These are phyloP conservation scores for Pseudomyrmex cubaensis DNA, from an alignment of 1,140 invertebrate species.

Conservation along the genomic window DNA sequence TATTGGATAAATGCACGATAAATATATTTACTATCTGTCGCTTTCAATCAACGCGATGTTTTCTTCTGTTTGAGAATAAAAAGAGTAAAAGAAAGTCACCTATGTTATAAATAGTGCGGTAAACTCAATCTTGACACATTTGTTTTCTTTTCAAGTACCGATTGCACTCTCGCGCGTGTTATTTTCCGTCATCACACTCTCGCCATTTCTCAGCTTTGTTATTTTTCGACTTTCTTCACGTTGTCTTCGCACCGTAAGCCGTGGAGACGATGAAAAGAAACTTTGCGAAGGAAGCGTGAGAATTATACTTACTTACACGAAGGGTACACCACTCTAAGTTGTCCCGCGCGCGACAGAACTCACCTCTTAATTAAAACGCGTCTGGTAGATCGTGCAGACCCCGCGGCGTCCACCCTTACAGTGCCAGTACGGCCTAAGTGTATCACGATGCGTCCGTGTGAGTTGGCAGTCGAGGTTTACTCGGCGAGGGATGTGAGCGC, in stretches of 20 bases:
- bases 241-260: not conserved
- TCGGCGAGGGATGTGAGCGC: conserved; percentile 65
- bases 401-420: conserved; percentile 79
- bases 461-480: conserved; percentile 51
- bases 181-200: not conserved
- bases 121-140: conserved; percentile 24
- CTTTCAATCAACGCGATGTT: too few relatives aligned
- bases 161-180: not conserved
- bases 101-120: not conserved
- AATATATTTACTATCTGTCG: too few relatives aligned
- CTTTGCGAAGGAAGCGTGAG: conserved; percentile 64
- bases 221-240: conserved; percentile 19
- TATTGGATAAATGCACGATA: too few relatives aligned
- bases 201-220: conserved; percentile 12
- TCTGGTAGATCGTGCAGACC: conserved; percentile 81
- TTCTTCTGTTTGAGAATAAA: not conserved
- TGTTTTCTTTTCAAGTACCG: not conserved
- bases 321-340: conserved; percentile 63
- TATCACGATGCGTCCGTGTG: conserved; percentile 57
- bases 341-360: conserved; percentile 75
- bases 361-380: conserved; percentile 84
- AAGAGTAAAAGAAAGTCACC: not conserved
- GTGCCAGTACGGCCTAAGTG: conserved; percentile 57
- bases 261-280: conserved; percentile 22
- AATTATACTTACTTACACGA: conserved; percentile 67